Base-by-base conservation (phyloP, 2,888 invertebrate genomes). In the Liopterus haemorrhoidalis region DNA sequence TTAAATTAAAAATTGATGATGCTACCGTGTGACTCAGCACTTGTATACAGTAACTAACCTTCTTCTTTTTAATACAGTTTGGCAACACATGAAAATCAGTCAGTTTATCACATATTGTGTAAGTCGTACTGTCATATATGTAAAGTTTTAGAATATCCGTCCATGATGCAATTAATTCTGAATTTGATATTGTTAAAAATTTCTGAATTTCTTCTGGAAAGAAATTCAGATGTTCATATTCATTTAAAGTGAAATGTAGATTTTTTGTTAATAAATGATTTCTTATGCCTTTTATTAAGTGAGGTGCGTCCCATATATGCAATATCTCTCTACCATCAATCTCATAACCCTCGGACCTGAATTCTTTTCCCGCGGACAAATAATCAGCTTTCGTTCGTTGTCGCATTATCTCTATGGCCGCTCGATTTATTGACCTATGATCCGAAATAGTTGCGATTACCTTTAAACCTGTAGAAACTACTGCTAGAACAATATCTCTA, bases 271-370 rank as follows among this genome's bases (percentile, higher is more conserved):
- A 14, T 11, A 28, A n/a, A 1, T 28, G 9, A 11, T 39, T 39
- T 5, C 39, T 1, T 16, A 39, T 9, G 6, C 30, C 28, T 39
- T 28, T 28, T 18, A 39, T 18, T 12, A 39, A 30, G 28, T 39
- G 30, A 39, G 19, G 3, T 4, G 39, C 30, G 14, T 39, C 39
- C 18, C 18, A 39, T 11, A 39, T 3, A 27, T 39, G 30, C 11
- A 39, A 19, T 20, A 39, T 39, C 30, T 39, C 39, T 20, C 39
- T 3, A 2, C 22, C 30, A 2, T 39, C 14, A 11, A 39, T 20
- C n/a, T 14, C 11, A 11, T 28, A 39, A 1, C 19, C 25, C 5
- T 19, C 28, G n/a, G 30, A 20, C 2, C 30, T n/a, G 20, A 39
- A 39, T 19, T 39, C 30, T 20, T 20, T 27, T 12, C 28, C 39